These are phyloP conservation scores for Nebria salina DNA, from an alignment of 2,888 invertebrate species.

Conservation along the genomic window DNA sequence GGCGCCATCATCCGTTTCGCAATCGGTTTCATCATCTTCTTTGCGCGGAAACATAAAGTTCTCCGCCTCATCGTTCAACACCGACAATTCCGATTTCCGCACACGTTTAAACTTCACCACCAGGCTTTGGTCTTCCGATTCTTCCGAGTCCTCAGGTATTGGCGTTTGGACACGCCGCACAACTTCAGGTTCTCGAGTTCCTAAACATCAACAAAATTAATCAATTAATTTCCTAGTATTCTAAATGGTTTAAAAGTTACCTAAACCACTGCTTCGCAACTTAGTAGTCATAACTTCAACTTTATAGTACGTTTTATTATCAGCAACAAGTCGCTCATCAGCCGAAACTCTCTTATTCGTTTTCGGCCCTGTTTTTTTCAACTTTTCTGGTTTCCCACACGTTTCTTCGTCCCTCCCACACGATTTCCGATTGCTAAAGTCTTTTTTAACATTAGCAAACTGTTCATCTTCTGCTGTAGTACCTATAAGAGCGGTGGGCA, in stretches of 20 bases:
- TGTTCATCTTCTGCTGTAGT: constrained; percentile 60
- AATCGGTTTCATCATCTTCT: constrained; percentile 68
- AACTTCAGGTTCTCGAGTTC: constrained; percentile 31
- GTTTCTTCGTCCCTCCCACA: background rate
- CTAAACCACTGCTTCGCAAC: constrained; percentile 67
- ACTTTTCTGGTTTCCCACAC: constrained; percentile 33
- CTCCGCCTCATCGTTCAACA: constrained; percentile 85
- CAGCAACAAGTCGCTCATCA: constrained; percentile 67
- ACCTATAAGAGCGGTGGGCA: constrained; percentile 56
- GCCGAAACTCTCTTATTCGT: constrained; percentile 56
- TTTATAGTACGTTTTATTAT: constrained; percentile 71
- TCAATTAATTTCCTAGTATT: background rate
- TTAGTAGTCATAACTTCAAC: constrained; percentile 78
- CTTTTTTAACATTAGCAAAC: constrained; percentile 54
- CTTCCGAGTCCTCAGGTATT: constrained; percentile 52
- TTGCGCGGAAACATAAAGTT: constrained; percentile 85
- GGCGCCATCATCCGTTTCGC: constrained; percentile 67
- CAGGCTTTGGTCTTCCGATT: constrained; percentile 61
- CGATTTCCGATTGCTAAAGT: constrained; percentile 46
- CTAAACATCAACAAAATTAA: constrained; percentile 5
- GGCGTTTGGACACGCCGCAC: constrained; percentile 38
- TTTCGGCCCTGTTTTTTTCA: constrained; percentile 30
- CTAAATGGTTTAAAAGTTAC: constrained; percentile 1
- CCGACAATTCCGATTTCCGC: constrained; percentile 76
- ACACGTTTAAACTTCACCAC: constrained; percentile 82